Percentiles rank a stretch among this genome's conserved stretches.
Evolutionary conservation across 2,113 vertebrate species (phyloP).

Genomic region (Garra rufa): DNA sequence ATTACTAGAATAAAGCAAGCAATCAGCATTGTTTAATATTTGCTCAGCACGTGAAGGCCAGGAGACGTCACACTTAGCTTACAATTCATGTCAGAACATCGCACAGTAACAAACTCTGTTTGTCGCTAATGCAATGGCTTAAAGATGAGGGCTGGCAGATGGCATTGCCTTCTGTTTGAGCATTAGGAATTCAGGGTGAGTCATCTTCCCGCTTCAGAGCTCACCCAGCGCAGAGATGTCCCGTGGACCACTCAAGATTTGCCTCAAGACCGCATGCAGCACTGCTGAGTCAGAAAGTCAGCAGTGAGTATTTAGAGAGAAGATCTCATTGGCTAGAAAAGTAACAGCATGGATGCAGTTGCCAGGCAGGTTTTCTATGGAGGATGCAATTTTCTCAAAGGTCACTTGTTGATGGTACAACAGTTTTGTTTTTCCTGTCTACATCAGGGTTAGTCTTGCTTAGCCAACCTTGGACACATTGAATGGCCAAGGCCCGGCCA

Average conservation of each 20-base stretch:
- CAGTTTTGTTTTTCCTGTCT: background rate
- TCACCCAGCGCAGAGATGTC: conserved; percentile 32
- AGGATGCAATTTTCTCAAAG: background rate
- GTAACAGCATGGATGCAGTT: background rate
- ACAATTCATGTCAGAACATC: conserved; percentile 44
- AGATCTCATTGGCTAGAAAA: background rate
- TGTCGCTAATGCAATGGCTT: conserved; percentile 33
- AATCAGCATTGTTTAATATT: conserved; percentile 14
- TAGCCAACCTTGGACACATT: no score
- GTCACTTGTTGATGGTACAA: background rate
- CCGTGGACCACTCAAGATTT: conserved; percentile 30
- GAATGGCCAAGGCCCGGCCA: no score
- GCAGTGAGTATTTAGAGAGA: background rate
- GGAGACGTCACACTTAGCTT: conserved; percentile 19
- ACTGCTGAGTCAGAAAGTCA: conserved; percentile 37
- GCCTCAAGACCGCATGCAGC: background rate
- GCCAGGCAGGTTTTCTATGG: background rate
- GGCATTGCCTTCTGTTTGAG: conserved; percentile 71
- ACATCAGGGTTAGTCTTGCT: background rate
- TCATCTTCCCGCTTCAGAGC: conserved; percentile 55
- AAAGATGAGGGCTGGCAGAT: conserved; percentile 67
- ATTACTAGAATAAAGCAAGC: background rate
- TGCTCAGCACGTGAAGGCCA: conserved; percentile 20
- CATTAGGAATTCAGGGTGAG: conserved; percentile 68
- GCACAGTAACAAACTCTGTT: conserved; percentile 30